These are phyloP conservation scores for Cylindroiulus punctatus DNA, from an alignment of 2,888 invertebrate genomes.

Conservation along the genomic window DNA sequence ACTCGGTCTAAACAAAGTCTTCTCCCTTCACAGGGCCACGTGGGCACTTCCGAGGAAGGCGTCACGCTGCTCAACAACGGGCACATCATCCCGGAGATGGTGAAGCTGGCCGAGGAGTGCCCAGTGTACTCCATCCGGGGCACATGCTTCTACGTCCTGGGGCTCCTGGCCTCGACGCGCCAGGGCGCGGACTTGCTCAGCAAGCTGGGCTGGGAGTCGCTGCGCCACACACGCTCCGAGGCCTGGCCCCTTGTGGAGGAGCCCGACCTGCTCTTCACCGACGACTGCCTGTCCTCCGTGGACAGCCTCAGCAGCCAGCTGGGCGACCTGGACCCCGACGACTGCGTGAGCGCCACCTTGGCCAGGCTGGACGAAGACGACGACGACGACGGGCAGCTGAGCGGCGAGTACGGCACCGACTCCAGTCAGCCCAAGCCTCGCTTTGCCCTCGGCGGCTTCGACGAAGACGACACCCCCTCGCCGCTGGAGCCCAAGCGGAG, in stretches of 20 bases:
- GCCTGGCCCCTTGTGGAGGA: constrained; percentile 80
- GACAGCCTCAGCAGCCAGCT: constrained; percentile 59
- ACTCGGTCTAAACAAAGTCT: background rate
- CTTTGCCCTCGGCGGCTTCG: background rate
- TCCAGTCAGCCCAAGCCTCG: background rate
- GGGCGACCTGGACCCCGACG: constrained; percentile 55
- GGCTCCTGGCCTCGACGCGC: constrained; percentile 83
- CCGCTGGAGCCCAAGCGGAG: constrained; percentile 16
- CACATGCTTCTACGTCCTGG: constrained; percentile 88
- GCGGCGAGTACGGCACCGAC: background rate
- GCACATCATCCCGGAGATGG: constrained; percentile 68
- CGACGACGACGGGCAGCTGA: background rate
- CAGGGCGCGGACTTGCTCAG: constrained; percentile 82
- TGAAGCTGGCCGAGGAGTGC: constrained; percentile 80
- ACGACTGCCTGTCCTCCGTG: constrained; percentile 58
- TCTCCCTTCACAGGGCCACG: constrained; percentile 72
- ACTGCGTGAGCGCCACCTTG: constrained; percentile 47
- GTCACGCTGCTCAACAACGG: constrained; percentile 76
- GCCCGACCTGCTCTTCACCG: constrained; percentile 53
- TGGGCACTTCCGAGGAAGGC: constrained; percentile 79
- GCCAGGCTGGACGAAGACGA: constrained; percentile 51
- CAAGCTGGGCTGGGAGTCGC: constrained; percentile 79
- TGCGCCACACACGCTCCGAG: constrained; percentile 80
- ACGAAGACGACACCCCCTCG: constrained; percentile 24
- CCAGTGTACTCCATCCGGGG: constrained; percentile 86